These are phyloP conservation scores for Drosophila arizonae DNA, from an alignment of 1,140 invertebrate genomes.

Conservation along the genomic window DNA sequence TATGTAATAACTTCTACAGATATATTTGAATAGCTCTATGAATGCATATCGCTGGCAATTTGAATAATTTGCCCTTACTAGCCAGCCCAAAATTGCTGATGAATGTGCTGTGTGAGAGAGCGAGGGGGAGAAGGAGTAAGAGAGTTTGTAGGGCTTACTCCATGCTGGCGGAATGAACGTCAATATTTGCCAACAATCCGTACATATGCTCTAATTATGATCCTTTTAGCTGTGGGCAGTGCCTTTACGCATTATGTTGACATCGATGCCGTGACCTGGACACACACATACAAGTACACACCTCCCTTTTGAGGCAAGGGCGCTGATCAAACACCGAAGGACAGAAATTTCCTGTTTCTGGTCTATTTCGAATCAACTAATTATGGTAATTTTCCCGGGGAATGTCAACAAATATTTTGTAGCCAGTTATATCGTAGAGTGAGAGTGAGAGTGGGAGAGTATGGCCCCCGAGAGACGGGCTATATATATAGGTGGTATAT, in stretches of 20 bases:
- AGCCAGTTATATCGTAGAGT: slow-evolving; percentile 50
- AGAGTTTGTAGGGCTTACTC: neutral
- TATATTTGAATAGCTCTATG: neutral
- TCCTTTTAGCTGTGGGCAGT: slow-evolving; percentile 70
- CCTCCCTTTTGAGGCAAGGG: slow-evolving; percentile 5
- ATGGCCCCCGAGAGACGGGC: neutral
- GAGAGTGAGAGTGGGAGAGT: neutral
- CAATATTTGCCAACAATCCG: slow-evolving; percentile 80
- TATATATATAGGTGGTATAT: neutral
- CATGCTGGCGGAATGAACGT: slow-evolving; percentile 26
- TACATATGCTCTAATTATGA: slow-evolving; percentile 81
- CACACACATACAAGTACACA: slow-evolving; percentile 16
- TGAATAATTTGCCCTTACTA: slow-evolving; percentile 66
- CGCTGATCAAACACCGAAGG: slow-evolving; percentile 57
- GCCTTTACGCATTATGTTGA: slow-evolving; percentile 60
- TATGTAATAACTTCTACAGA: too few relatives aligned
- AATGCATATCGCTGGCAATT: slow-evolving; percentile 54
- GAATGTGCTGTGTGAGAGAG: slow-evolving; percentile 28
- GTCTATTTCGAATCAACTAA: slow-evolving; percentile 76
- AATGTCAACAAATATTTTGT: slow-evolving; percentile 81
- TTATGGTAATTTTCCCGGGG: slow-evolving; percentile 78
- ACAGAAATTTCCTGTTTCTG: slow-evolving; percentile 35
- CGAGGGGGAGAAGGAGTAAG: neutral
- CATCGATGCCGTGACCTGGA: slow-evolving; percentile 47
- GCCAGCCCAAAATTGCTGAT: slow-evolving; percentile 37